phyloP scores from a whole-genome alignment of 2,113 vertebrate species.

The Microcebus tavaratra region DNA sequence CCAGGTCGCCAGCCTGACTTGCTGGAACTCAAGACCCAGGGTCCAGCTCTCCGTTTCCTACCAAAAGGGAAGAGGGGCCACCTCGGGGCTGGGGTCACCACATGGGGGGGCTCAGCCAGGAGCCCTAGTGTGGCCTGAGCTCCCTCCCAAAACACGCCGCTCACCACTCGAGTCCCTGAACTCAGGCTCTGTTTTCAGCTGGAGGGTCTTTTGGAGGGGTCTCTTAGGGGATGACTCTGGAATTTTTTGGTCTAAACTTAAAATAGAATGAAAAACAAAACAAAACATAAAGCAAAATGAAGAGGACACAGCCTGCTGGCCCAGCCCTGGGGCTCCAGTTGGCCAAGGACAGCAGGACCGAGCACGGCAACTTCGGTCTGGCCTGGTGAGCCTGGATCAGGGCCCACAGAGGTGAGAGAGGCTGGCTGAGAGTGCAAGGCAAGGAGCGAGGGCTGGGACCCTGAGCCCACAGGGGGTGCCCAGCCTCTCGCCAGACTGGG shows the following conservation, averaged over 20 bases:
- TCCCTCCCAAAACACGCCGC: neutral
- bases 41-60: neutral
- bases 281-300: slow-evolving; percentile 80
- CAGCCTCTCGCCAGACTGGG: neutral
- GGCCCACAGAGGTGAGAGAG: neutral
- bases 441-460: slow-evolving; percentile 20
- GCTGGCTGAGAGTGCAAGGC: neutral
- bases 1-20: slow-evolving; percentile 51
- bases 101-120: neutral
- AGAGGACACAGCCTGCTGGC: slow-evolving; percentile 70
- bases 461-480: neutral
- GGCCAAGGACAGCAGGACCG: neutral
- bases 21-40: neutral
- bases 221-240: neutral
- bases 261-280: slow-evolving; percentile 82
- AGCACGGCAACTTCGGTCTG: neutral
- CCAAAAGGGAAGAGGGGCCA: neutral
- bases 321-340: neutral
- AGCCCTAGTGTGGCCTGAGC: rapidly evolving
- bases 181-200: slow-evolving; percentile 50
- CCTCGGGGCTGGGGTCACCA: neutral
- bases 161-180: slow-evolving; percentile 51
- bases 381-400: neutral
- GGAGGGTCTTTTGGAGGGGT: slow-evolving; percentile 40
- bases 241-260: slow-evolving; percentile 93